Percentiles rank a stretch among this genome's conserved stretches.
These are phyloP conservation scores for Elmis aenea DNA, from an alignment of 2,888 invertebrate species.

Conservation along the genomic window DNA sequence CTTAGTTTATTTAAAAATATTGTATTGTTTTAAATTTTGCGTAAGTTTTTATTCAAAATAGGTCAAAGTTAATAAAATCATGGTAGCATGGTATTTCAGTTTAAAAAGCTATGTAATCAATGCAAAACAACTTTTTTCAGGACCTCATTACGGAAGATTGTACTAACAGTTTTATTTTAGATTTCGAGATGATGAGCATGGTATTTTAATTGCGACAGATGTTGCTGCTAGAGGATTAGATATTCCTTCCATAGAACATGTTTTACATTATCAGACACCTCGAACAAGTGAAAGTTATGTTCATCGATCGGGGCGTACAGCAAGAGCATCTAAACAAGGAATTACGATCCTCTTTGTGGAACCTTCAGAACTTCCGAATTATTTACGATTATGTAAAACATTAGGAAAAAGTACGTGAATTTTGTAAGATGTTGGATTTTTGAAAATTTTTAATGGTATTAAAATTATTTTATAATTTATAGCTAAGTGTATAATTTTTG, in stretches of 20 bases:
- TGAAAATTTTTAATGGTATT: too few relatives aligned
- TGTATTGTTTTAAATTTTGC: too few relatives aligned
- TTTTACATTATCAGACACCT: conserved; percentile 94
- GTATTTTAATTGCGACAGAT: conserved; percentile 87
- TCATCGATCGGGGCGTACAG: conserved; percentile 95
- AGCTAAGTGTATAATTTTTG: too few relatives aligned
- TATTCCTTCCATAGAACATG: conserved; percentile 89
- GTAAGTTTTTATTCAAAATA: conserved; percentile 14
- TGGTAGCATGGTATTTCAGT: too few relatives aligned
- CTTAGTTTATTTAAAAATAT: too few relatives aligned
- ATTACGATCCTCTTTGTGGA: conserved; percentile 89
- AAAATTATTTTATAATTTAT: too few relatives aligned
- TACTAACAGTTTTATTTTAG: conserved; percentile 45
- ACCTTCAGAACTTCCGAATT: conserved; percentile 75
- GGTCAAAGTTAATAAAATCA: background rate
- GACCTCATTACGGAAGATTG: background rate
- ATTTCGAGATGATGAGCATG: conserved; percentile 65
- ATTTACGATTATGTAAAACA: conserved; percentile 75
- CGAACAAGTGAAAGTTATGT: conserved; percentile 94
- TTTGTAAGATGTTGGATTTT: background rate
- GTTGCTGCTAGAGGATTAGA: conserved; percentile 97
- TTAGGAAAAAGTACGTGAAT: conserved; percentile 70
- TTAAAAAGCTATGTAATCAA: too few relatives aligned
- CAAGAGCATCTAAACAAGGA: conserved; percentile 82
- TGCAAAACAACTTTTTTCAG: too few relatives aligned